Percentiles rank a stretch among this genome's conserved stretches.
phyloP scores from a whole-genome alignment of 2,888 invertebrate species.

The Idaea aversata region DNA sequence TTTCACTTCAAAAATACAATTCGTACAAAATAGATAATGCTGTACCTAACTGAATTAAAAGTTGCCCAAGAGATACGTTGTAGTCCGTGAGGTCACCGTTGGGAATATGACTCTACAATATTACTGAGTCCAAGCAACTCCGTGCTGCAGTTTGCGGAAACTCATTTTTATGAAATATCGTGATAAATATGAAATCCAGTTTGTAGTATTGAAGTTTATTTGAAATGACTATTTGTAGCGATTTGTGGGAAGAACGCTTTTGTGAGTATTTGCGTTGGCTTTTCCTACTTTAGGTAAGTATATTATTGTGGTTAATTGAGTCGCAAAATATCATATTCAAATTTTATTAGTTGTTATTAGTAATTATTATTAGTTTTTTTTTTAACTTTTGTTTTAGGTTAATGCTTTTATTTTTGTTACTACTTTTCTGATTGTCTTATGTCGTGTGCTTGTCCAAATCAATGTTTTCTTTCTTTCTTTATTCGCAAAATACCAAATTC shows the following conservation, averaged over 20 bases:
- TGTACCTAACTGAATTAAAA: constrained; percentile 45
- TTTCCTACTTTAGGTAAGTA: not conserved
- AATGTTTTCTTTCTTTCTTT: no score
- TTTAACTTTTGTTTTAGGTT: no score
- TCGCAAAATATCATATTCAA: not conserved
- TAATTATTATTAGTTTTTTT: no score
- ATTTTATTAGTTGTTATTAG: no score
- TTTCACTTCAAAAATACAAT: no score
- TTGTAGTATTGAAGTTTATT: not conserved
- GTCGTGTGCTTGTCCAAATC: no score
- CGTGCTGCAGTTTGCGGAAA: not conserved
- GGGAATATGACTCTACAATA: not conserved
- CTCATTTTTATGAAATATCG: not conserved
- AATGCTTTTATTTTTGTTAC: no score
- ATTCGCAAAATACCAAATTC: no score
- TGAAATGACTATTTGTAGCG: not conserved
- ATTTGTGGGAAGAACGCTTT: not conserved
- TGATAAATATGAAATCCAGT: not conserved
- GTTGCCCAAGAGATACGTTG: constrained; percentile 28
- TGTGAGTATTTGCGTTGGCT: not conserved
- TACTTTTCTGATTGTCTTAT: no score
- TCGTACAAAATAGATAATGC: constrained; percentile 33
- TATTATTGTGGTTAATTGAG: not conserved
- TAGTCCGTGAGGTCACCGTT: not conserved
- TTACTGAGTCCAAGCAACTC: not conserved